phyloP scores from a whole-genome alignment of 2,797 vertebrate species.

The Sarcoramphus papa region DNA sequence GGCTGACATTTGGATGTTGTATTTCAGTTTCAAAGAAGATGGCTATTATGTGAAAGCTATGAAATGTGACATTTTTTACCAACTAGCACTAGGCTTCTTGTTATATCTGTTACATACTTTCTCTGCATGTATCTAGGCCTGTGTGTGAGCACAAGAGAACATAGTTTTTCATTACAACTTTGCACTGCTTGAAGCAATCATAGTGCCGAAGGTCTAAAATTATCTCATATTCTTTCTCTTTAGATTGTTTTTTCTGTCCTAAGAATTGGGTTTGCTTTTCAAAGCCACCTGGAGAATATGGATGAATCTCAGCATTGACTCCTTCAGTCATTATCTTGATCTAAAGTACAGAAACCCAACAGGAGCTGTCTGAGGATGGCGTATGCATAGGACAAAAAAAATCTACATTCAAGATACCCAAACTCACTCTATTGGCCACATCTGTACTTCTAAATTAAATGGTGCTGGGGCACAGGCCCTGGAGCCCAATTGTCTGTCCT shows the following conservation, averaged over 20 bases:
- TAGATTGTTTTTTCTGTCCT: background rate
- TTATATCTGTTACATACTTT: constrained; percentile 39
- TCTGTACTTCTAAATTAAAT: background rate
- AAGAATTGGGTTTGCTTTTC: background rate
- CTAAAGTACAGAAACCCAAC: background rate
- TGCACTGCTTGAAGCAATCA: constrained; percentile 9
- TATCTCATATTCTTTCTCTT: constrained; percentile 19
- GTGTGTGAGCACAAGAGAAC: background rate
- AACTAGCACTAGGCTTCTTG: constrained; percentile 23
- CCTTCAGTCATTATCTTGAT: background rate
- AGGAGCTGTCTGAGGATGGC: background rate
- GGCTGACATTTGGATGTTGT: constrained; percentile 60
- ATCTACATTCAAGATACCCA: background rate
- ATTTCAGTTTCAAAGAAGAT: constrained; percentile 59
- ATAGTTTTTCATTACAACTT: constrained; percentile 18
- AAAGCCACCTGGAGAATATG: background rate
- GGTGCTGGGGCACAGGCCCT: background rate
- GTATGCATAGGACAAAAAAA: background rate
- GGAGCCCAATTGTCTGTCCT: background rate
- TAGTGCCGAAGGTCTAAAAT: background rate
- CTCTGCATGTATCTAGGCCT: background rate
- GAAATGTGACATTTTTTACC: constrained; percentile 61
- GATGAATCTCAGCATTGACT: background rate
- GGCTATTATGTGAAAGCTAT: constrained; percentile 54
- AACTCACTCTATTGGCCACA: background rate